These are phyloP conservation scores for Paraplagusia blochii DNA, from an alignment of 2,113 vertebrate species.

Conservation along the genomic window DNA sequence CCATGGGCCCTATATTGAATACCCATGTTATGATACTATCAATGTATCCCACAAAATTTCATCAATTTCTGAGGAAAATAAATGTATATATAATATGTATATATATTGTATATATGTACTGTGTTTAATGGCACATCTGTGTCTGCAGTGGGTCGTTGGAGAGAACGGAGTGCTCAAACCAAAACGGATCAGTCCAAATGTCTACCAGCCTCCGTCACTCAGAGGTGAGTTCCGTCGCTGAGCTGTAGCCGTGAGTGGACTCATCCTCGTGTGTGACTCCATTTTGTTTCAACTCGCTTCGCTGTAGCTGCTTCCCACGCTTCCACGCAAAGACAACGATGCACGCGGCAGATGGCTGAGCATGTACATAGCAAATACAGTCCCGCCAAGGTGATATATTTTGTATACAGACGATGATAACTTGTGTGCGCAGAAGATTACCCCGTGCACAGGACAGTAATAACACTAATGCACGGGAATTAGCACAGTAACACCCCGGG, in stretches of 20 bases:
- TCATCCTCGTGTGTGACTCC: conserved; percentile 43
- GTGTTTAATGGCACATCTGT: background rate
- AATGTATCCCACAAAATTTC: too few relatives aligned
- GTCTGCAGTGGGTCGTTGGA: conserved; percentile 83
- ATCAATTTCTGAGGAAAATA: background rate
- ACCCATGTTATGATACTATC: too few relatives aligned
- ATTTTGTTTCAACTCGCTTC: conserved; percentile 41
- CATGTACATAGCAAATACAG: background rate
- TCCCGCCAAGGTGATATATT: background rate
- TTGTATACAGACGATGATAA: background rate
- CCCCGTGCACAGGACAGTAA: background rate
- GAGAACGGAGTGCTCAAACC: conserved; percentile 91
- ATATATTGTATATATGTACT: too few relatives aligned
- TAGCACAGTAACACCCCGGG: too few relatives aligned
- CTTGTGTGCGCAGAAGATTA: background rate
- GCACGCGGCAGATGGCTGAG: conserved; percentile 46
- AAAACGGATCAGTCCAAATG: conserved; percentile 86
- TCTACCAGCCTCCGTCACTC: conserved; percentile 94
- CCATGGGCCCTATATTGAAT: too few relatives aligned
- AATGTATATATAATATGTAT: too few relatives aligned
- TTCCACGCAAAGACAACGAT: conserved; percentile 6
- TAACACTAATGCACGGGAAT: background rate
- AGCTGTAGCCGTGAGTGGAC: conserved; percentile 13
- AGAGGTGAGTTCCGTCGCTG: conserved; percentile 78
- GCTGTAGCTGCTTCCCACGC: conserved; percentile 16